Conservation (phyloP, 2,113 vertebrate species). For the Gobio gobio region DNA sequence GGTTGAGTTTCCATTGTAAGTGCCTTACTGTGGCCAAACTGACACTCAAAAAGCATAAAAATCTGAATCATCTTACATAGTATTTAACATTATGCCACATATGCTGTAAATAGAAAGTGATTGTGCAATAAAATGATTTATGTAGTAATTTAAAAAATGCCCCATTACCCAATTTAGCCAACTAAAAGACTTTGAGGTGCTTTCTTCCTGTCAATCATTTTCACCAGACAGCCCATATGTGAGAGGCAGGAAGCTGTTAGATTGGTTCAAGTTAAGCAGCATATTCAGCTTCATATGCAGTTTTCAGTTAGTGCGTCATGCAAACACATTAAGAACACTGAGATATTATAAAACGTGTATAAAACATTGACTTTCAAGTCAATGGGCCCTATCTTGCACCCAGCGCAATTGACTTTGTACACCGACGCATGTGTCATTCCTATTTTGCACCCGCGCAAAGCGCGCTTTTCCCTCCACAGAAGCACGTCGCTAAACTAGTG, state of each 20-base stretch:
- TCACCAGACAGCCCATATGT: background rate
- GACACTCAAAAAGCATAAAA: background rate
- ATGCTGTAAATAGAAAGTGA: background rate
- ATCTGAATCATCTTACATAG: background rate
- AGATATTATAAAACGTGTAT: background rate
- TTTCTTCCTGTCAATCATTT: background rate
- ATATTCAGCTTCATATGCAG: background rate
- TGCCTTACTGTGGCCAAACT: background rate
- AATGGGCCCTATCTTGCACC: no score
- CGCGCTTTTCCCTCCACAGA: no score
- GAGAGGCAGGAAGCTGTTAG: background rate
- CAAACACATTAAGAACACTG: background rate
- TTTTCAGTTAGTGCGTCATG: background rate
- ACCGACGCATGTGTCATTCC: no score
- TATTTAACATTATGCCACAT: background rate
- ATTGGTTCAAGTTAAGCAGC: background rate
- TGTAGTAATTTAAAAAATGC: no score
- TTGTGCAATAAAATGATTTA: background rate
- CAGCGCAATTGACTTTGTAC: no score
- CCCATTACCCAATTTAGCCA: background rate
- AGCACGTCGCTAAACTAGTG: no score
- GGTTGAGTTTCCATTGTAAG: background rate
- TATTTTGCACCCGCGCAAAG: no score
- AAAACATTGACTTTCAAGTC: no score
- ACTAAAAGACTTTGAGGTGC: background rate